These are phyloP conservation scores for Tenthredo notha DNA, from an alignment of 2,888 invertebrate genomes.

Conservation along the genomic window DNA sequence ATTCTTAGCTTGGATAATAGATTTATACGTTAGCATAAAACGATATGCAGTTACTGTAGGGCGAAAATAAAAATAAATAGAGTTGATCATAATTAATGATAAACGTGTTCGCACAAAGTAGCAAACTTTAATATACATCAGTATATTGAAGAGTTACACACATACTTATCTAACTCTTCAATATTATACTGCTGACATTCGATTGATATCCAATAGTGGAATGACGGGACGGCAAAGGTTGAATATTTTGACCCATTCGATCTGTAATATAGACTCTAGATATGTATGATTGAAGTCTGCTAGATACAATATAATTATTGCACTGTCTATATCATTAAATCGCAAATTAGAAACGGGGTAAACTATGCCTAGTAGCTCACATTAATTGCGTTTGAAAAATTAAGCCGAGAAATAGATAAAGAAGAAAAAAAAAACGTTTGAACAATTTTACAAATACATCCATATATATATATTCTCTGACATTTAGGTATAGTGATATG, in stretches of 20 bases:
- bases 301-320: neutral
- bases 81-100: neutral
- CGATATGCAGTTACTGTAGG: neutral
- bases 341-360: neutral
- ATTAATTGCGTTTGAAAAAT: neutral
- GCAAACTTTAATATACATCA: too few species aligned
- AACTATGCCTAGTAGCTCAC: neutral
- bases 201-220: neutral
- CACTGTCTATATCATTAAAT: neutral
- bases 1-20: too few species aligned
- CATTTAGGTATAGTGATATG: neutral
- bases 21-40: neutral
- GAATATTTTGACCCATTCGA: neutral
- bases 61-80: neutral
- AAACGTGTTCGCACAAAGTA: too few species aligned
- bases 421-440: neutral
- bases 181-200: neutral
- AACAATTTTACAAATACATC: neutral
- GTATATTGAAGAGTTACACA: neutral
- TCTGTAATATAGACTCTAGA: neutral
- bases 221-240: neutral
- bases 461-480: neutral
- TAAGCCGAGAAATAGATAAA: neutral
- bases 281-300: neutral
- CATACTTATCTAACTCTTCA: neutral